Conservation (phyloP, 2,888 invertebrate genomes). For the Drosophila greeni region DNA sequence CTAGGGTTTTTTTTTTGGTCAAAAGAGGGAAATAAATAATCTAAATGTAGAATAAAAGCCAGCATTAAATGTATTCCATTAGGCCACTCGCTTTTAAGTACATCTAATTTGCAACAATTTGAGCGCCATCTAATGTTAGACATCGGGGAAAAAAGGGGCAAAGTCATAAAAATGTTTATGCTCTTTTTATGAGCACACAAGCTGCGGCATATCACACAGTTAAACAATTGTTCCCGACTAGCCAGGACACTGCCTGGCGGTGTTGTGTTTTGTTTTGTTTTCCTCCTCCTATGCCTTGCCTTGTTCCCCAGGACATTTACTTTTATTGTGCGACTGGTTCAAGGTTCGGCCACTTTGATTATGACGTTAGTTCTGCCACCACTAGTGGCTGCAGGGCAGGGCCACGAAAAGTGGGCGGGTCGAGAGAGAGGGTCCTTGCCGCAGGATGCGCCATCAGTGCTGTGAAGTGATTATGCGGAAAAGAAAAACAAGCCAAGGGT, state of each 20-base stretch:
- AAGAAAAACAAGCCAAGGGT: not conserved
- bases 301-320: constrained; percentile 44
- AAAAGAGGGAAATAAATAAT: constrained; percentile 24
- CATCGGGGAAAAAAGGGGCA: constrained; percentile 52
- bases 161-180: constrained; percentile 67
- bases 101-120: constrained; percentile 50
- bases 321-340: constrained; percentile 59
- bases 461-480: not conserved
- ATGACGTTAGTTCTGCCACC: constrained; percentile 39
- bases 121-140: constrained; percentile 29
- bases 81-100: constrained; percentile 34
- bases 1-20: not conserved
- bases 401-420: constrained; percentile 17
- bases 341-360: constrained; percentile 53
- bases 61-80: constrained; percentile 43
- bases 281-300: constrained; percentile 3
- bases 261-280: constrained; percentile 16
- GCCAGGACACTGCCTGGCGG: constrained; percentile 30
- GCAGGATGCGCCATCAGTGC: constrained; percentile 10
- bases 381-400: constrained; percentile 33
- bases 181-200: constrained; percentile 69
- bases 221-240: constrained; percentile 51
- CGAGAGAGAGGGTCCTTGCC: constrained; percentile 26
- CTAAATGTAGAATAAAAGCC: constrained; percentile 24
- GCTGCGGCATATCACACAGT: constrained; percentile 70